Percentiles rank a stretch among this genome's conserved stretches.
Evolutionary conservation across 2,113 vertebrate genomes (phyloP).

Genomic region (Numenius arquata): DNA sequence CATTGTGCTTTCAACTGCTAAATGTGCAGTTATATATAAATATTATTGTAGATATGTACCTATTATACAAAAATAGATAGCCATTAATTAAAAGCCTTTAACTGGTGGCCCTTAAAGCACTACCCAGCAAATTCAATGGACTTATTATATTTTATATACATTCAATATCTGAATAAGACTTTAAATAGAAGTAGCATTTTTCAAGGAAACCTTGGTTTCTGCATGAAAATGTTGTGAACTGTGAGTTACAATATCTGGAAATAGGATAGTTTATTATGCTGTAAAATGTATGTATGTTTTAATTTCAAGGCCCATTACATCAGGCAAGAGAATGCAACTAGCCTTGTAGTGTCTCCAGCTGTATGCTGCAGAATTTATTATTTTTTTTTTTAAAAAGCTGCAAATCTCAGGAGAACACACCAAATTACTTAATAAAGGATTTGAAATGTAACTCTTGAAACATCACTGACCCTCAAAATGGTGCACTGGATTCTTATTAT

Average conservation of each 20-base stretch:
- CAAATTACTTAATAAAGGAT: neutral
- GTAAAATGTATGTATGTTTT: constrained; percentile 54
- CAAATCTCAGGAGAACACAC: neutral
- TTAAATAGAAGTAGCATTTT: neutral
- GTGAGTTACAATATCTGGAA: neutral
- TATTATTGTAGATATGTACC: neutral
- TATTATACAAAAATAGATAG: neutral
- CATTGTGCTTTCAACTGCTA: neutral
- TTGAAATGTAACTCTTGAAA: constrained; percentile 29
- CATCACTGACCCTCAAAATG: neutral
- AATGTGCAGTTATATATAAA: neutral
- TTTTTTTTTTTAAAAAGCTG: neutral
- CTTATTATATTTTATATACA: neutral
- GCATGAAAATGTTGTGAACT: neutral
- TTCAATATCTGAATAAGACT: neutral
- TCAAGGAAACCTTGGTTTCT: neutral
- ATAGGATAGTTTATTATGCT: constrained; percentile 7
- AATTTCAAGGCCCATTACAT: constrained; percentile 72
- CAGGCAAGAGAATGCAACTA: neutral
- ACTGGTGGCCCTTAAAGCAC: neutral
- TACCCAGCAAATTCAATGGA: neutral
- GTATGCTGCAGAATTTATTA: neutral
- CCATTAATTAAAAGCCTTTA: neutral
- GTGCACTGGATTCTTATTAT: neutral
- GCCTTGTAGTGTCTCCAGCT: neutral